Conservation (phyloP, 2,113 vertebrate genomes). For the Anser brachyrhynchus region DNA sequence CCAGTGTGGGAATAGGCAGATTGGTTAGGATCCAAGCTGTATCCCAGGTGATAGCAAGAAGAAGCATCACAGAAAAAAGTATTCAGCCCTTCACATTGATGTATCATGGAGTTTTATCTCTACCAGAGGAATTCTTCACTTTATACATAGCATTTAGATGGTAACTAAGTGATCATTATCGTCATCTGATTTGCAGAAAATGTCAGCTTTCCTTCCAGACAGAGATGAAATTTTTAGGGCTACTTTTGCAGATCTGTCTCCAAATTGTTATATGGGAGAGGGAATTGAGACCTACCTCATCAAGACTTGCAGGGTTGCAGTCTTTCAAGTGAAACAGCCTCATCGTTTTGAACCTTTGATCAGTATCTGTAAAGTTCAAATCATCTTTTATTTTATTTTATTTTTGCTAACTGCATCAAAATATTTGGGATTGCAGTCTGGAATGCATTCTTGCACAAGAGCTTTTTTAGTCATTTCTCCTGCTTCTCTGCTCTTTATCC, state of each 20-base stretch:
- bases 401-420: background rate
- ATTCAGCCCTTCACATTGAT: background rate
- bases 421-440: background rate
- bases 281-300: background rate
- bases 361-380: background rate
- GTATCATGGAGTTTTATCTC: background rate
- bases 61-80: background rate
- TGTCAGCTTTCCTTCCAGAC: background rate
- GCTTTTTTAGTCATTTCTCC: background rate
- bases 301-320: background rate
- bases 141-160: background rate
- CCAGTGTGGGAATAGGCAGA: background rate
- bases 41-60: background rate
- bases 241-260: background rate
- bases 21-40: background rate
- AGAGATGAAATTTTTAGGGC: background rate
- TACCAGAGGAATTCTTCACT: background rate
- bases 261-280: background rate
- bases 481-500: background rate
- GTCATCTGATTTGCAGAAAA: constrained; percentile 9
- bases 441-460: background rate
- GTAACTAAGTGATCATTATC: background rate
- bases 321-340: background rate
- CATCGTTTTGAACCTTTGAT: background rate
- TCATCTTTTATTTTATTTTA: background rate